A percentile compares a stretch with the other conserved stretches of the same genome.
phyloP scores from a whole-genome alignment of 2,113 vertebrate species.

The Cichladusa arquata region DNA sequence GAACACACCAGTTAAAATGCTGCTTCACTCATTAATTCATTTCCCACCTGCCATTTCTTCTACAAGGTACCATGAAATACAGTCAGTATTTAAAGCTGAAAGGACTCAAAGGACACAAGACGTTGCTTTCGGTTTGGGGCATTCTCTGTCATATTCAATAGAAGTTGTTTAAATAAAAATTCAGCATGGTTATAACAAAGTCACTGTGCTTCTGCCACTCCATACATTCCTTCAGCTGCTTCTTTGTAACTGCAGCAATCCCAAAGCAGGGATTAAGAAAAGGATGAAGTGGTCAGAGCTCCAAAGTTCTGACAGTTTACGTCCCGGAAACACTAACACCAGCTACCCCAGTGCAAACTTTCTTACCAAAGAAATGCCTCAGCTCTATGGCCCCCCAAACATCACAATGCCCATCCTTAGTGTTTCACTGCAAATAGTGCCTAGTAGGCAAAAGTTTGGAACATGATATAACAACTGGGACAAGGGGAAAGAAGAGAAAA shows the following conservation, averaged over 20 bases:
- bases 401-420: not conserved
- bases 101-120: not conserved
- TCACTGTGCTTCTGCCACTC: not conserved
- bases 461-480: not conserved
- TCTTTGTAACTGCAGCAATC: not conserved
- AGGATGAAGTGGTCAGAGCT: not conserved
- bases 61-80: not conserved
- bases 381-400: not conserved
- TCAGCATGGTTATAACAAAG: not conserved
- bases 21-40: not conserved
- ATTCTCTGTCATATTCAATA: not conserved
- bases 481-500: not conserved
- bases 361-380: not conserved
- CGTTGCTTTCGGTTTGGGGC: not conserved
- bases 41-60: not conserved
- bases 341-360: not conserved
- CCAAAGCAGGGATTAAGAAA: not conserved
- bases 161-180: not conserved
- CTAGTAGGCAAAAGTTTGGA: not conserved
- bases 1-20: not conserved
- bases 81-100: not conserved
- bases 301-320: not conserved
- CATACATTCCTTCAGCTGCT: not conserved
- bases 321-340: not conserved
- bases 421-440: not conserved